These are phyloP conservation scores for Hirtodrosophila duncani DNA, from an alignment of 2,888 invertebrate genomes.

Conservation along the genomic window DNA sequence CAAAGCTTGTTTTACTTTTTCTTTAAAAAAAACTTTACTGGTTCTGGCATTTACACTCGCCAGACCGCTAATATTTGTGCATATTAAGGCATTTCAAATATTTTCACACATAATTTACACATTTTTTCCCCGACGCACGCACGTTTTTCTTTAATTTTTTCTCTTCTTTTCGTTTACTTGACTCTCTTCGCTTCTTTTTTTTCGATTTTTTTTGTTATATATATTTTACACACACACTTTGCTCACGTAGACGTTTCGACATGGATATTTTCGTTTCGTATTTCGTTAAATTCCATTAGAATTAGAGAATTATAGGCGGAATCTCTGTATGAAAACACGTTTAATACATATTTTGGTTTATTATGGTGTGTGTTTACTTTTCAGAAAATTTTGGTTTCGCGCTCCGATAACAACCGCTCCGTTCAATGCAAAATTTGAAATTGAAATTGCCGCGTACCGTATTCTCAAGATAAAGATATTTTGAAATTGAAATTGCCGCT, in stretches of 20 bases:
- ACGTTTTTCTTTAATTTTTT: constrained; percentile 60
- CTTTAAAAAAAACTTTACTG: too few species aligned
- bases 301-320: constrained; percentile 9
- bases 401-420: too few species aligned
- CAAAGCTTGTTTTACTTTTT: constrained; percentile 30
- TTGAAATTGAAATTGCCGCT: too few species aligned
- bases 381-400: too few species aligned
- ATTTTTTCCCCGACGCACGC: constrained; percentile 38
- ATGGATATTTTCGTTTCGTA: constrained; percentile 21
- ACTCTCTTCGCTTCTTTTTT: constrained; percentile 36
- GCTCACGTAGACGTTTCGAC: constrained; percentile 47
- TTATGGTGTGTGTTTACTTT: too few species aligned
- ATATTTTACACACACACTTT: constrained; percentile 43
- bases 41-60: constrained; percentile 36
- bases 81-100: constrained; percentile 50
- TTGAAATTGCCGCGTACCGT: too few species aligned
- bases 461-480: too few species aligned
- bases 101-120: constrained; percentile 59
- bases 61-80: constrained; percentile 44
- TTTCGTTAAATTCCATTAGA: constrained; percentile 23
- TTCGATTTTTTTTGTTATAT: constrained; percentile 30
- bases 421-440: too few species aligned
- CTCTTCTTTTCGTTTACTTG: constrained; percentile 19
- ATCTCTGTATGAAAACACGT: constrained; percentile 6
- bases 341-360: constrained; percentile 17